These are phyloP conservation scores for Noctuana brunneofusca DNA, from an alignment of 2,888 invertebrate species.

Conservation along the genomic window DNA sequence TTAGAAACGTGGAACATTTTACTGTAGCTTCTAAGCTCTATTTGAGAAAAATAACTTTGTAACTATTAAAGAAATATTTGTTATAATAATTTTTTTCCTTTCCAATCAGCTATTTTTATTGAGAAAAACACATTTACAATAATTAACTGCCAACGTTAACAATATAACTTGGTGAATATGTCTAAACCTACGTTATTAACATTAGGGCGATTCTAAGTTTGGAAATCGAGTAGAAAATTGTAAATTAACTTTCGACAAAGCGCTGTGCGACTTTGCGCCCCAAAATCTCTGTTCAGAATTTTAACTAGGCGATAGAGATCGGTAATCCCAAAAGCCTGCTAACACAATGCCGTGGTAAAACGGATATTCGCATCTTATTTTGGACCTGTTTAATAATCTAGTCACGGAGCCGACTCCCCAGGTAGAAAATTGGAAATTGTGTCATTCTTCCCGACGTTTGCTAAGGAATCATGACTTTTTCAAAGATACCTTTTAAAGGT, in stretches of 20 bases:
- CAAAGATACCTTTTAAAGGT: slow-evolving; percentile 22
- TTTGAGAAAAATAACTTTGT: background rate
- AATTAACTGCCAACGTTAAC: too few relatives aligned
- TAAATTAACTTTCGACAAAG: slow-evolving; percentile 71
- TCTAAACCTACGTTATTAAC: background rate
- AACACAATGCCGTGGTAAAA: slow-evolving; percentile 71
- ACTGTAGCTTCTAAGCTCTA: background rate
- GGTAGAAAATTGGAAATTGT: slow-evolving; percentile 81
- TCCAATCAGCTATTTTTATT: background rate
- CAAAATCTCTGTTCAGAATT: slow-evolving; percentile 69
- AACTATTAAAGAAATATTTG: background rate
- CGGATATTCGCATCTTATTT: slow-evolving; percentile 76
- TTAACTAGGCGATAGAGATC: slow-evolving; percentile 76
- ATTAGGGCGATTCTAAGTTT: slow-evolving; percentile 43
- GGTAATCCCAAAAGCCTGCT: slow-evolving; percentile 68
- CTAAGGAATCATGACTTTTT: slow-evolving; percentile 65
- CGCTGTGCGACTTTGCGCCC: slow-evolving; percentile 66
- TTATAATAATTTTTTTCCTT: background rate
- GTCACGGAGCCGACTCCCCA: slow-evolving; percentile 73
- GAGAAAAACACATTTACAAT: too few relatives aligned
- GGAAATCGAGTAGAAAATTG: slow-evolving; percentile 61
- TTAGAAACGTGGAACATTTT: slow-evolving; percentile 12
- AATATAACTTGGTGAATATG: background rate
- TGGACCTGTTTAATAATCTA: slow-evolving; percentile 73
- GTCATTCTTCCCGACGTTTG: slow-evolving; percentile 64